Base-by-base conservation (phyloP, 2,888 invertebrate genomes). In the Melieria picta region DNA sequence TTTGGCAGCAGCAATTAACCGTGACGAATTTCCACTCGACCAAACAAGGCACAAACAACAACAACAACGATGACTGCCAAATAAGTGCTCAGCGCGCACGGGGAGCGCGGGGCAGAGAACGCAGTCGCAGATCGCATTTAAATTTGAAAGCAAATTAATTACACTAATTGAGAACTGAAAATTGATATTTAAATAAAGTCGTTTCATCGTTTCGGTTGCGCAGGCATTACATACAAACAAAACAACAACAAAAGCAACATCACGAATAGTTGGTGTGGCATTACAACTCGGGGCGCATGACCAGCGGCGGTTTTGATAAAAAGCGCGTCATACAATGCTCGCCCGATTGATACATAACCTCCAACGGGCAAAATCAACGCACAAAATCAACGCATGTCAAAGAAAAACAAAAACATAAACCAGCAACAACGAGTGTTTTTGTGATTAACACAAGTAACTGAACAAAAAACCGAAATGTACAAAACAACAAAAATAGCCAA, bases 331-430 rank as follows among this genome's bases (percentile, higher is more conserved):
- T 74, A 81, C 69, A 66, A 16, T 65, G 50, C n/a, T 57, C 9
- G 58, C 47, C 48, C 80, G 80, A 83, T 82, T 82, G 82, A 82
- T 81, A 80, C 82, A 81, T 83, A 79, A 82, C 75, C 75, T 72
- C 74, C 79, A 77, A 80, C 68, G 57, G 48, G 63, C 62, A 46
- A 61, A 72, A 69, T 72, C 72, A 72, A 73, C 68, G 57, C 48
- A 66, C 62, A 43, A 61, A 72, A 69, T 72, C 72, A 72, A 73
- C 69, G 58, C 70, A 64, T 64, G 73, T 71, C 65, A 71, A 72
- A 65, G 56, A 58, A 47, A 65, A 70, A 58, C 71, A 72, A 50
- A 47, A 58, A 42, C 48, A 66, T 57, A 50, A 72, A 73, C 66
- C 16, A 46, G 52, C 7, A 56, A 42, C 62, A 46, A 55, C 63